A percentile compares a stretch with the other conserved stretches of the same genome.
Conservation (phyloP, 2,888 invertebrate species). For the Pandemis heparana region DNA sequence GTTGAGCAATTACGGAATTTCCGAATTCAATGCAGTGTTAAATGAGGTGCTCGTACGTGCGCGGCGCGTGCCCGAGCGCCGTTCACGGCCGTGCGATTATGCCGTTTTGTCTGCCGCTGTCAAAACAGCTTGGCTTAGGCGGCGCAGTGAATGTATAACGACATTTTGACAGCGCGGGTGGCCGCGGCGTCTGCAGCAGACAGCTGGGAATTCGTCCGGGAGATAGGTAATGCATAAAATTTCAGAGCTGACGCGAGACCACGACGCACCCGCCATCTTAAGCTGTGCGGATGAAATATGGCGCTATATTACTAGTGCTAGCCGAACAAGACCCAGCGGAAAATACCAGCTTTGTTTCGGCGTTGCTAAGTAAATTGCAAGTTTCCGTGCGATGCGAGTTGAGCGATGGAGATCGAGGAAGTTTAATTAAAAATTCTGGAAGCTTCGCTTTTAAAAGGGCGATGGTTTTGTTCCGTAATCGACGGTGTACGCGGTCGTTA, state of each 20-base stretch:
- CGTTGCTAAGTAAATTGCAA: conserved; percentile 12
- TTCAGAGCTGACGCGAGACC: conserved; percentile 50
- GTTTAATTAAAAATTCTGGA: conserved; percentile 18
- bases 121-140: conserved; percentile 37
- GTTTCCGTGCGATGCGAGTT: not conserved
- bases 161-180: conserved; percentile 54
- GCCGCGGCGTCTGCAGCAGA: conserved; percentile 51
- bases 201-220: conserved; percentile 54
- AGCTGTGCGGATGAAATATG: conserved; percentile 46
- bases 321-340: not conserved
- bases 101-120: conserved; percentile 28
- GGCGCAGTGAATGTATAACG: conserved; percentile 47
- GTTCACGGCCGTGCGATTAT: conserved; percentile 33
- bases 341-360: conserved; percentile 1
- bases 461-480: not conserved
- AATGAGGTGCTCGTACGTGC: conserved; percentile 10
- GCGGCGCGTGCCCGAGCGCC: conserved; percentile 20
- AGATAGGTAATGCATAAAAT: conserved; percentile 63
- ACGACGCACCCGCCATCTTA: conserved; percentile 49
- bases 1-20: conserved; percentile 16
- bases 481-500: not conserved
- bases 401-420: not conserved
- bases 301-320: conserved; percentile 38
- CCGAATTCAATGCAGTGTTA: not conserved
- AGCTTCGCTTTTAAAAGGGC: not conserved